Conservation (phyloP, 2,888 invertebrate genomes). For the Minunthozetes semirufus region DNA sequence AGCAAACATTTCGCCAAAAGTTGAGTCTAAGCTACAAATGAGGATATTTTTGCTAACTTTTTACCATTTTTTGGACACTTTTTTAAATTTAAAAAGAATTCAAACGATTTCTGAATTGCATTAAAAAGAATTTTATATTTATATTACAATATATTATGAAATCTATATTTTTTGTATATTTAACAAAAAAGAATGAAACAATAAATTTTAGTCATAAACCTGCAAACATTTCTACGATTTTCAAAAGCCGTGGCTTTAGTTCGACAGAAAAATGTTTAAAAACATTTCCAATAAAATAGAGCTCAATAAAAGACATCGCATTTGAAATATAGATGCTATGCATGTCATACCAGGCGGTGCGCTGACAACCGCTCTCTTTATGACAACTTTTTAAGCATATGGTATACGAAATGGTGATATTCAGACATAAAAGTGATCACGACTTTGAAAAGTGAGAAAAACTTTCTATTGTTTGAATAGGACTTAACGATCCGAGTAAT, state of each 20-base stretch:
- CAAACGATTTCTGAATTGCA: no score
- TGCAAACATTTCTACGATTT: background rate
- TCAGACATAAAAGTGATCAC: background rate
- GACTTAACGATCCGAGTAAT: background rate
- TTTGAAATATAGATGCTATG: background rate
- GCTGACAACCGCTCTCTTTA: background rate
- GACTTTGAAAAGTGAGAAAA: background rate
- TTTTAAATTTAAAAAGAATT: no score
- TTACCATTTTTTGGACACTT: no score
- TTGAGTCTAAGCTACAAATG: background rate
- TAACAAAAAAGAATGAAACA: no score
- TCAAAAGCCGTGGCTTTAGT: background rate
- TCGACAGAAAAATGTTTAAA: background rate
- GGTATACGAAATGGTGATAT: background rate
- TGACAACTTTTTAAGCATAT: conserved; percentile 6
- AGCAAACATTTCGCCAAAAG: background rate
- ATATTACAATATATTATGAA: no score
- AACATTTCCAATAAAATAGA: conserved; percentile 5
- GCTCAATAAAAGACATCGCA: conserved; percentile 12
- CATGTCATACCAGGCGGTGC: background rate
- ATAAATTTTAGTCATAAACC: no score
- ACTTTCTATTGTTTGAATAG: background rate
- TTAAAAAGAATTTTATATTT: no score
- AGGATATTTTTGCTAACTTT: no score
- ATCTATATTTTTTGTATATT: no score